These are phyloP conservation scores for Melanotaenia maccullochi DNA, from an alignment of 2,797 vertebrate species.

Conservation along the genomic window DNA sequence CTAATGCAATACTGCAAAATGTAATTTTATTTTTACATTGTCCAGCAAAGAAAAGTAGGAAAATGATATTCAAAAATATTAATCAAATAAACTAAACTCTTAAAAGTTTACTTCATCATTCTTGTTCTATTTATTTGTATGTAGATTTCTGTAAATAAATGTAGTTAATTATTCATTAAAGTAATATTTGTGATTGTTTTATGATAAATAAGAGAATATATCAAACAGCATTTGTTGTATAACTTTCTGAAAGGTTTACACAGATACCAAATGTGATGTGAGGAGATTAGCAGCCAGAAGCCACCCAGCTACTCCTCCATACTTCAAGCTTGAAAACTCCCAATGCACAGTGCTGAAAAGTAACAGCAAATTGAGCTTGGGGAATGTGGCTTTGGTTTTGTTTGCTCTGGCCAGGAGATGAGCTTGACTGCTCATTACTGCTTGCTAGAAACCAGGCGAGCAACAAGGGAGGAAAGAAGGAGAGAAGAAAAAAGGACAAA, in stretches of 20 bases:
- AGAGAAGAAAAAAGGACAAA: constrained; percentile 15
- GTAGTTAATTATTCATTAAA: background rate
- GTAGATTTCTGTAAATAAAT: background rate
- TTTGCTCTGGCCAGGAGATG: constrained; percentile 88
- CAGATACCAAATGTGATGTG: constrained; percentile 41
- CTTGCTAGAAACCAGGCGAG: constrained; percentile 77
- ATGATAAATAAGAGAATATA: background rate
- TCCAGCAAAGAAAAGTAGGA: background rate
- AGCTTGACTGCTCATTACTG: constrained; percentile 85
- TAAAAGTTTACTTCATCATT: background rate
- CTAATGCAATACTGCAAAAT: background rate
- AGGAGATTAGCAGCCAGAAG: constrained; percentile 74
- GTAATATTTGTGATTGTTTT: background rate
- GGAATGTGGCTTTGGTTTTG: constrained; percentile 87
- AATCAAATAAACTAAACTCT: background rate
- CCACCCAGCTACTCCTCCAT: constrained; percentile 77
- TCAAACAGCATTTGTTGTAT: background rate
- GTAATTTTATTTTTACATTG: background rate
- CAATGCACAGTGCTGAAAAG: constrained; percentile 84
- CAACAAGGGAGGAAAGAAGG: constrained; percentile 54
- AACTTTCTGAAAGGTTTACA: constrained; percentile 12
- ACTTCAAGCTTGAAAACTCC: constrained; percentile 80
- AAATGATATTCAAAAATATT: background rate
- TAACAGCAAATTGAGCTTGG: constrained; percentile 89
- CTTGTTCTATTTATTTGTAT: background rate